Evolutionary conservation across 2,888 invertebrate species (phyloP).

Genomic region (Physocephala rufipes): DNA sequence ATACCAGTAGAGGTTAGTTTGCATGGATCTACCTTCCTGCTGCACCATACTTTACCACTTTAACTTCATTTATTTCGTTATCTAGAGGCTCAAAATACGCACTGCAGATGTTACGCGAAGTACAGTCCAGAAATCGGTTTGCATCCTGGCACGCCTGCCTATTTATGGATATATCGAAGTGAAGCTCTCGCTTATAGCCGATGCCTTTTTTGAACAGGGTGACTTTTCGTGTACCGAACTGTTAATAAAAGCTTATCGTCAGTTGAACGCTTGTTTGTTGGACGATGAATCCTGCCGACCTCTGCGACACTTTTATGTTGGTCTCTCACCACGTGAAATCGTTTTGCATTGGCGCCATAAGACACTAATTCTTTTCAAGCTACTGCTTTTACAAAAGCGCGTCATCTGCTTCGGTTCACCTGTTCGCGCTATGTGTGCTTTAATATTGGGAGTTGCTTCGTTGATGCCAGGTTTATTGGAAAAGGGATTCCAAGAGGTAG

Average conservation of each 20-base stretch:
- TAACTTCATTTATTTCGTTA: background rate
- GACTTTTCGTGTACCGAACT: conserved; percentile 89
- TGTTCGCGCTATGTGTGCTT: conserved; percentile 86
- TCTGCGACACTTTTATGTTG: conserved; percentile 61
- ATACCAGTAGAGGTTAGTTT: conserved; percentile 86
- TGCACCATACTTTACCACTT: background rate
- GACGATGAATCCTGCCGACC: conserved; percentile 71
- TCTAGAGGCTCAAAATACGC: conserved; percentile 87
- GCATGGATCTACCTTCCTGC: background rate
- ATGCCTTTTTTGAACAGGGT: conserved; percentile 96
- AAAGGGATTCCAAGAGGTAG: conserved; percentile 82
- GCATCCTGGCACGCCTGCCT: conserved; percentile 89
- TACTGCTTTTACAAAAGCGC: conserved; percentile 86
- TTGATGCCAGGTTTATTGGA: conserved; percentile 90
- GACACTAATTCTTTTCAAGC: conserved; percentile 89
- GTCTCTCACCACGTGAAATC: conserved; percentile 63
- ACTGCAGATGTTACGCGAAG: conserved; percentile 96
- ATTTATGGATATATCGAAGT: conserved; percentile 94
- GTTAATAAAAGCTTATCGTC: conserved; percentile 90
- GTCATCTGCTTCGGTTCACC: conserved; percentile 94
- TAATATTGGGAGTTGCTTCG: conserved; percentile 88
- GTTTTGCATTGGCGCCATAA: conserved; percentile 83
- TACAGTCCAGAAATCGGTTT: conserved; percentile 98
- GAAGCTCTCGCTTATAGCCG: conserved; percentile 94
- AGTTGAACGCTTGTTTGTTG: conserved; percentile 81